A percentile compares a stretch with the other conserved stretches of the same genome.
These are phyloP conservation scores for Catharus ustulatus DNA, from an alignment of 2,797 vertebrate genomes.

Conservation along the genomic window DNA sequence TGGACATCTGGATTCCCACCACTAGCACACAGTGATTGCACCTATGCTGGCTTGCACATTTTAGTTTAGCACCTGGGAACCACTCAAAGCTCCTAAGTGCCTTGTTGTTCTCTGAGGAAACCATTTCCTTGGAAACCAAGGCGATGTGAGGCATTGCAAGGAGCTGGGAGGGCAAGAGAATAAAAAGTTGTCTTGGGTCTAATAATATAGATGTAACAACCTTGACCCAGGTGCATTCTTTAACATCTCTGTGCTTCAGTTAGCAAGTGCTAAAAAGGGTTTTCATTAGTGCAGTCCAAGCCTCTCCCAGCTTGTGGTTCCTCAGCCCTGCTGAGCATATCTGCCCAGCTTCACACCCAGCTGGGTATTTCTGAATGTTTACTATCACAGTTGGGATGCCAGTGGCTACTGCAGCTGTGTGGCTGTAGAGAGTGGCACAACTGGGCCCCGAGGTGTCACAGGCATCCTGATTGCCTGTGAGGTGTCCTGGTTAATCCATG, in stretches of 20 bases:
- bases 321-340: neutral
- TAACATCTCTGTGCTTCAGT: constrained; percentile 8
- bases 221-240: constrained; percentile 13
- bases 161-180: neutral
- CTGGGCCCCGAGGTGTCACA: neutral
- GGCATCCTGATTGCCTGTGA: neutral
- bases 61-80: neutral
- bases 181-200: neutral
- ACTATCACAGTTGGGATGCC: neutral
- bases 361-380: neutral
- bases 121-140: neutral
- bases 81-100: neutral
- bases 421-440: neutral
- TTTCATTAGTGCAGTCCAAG: constrained; percentile 19
- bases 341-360: neutral
- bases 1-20: neutral
- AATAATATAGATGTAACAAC: neutral
- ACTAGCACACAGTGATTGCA: neutral
- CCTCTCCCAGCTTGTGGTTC: neutral
- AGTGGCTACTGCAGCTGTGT: neutral
- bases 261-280: constrained; percentile 9
- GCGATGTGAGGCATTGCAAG: neutral
- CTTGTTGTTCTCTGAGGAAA: neutral
- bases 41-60: neutral
- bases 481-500: neutral